Conservation (phyloP, 2,113 vertebrate genomes). For the Cheilinus undulatus region DNA sequence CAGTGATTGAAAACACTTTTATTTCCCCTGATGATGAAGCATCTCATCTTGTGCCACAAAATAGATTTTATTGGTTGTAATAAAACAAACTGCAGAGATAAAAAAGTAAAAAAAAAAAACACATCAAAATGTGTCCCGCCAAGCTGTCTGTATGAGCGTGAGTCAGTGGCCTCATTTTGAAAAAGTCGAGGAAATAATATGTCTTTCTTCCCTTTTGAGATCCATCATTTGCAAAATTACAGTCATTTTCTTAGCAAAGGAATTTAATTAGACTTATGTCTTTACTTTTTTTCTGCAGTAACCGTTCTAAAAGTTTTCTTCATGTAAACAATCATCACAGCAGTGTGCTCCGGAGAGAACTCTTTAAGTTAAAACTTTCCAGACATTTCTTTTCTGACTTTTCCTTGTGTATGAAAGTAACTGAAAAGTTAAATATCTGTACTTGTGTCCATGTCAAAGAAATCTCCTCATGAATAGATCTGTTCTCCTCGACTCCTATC, state of each 20-base stretch:
- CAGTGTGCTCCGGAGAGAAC: background rate
- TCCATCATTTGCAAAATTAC: constrained; percentile 45
- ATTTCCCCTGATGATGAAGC: constrained; percentile 47
- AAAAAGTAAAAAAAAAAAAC: constrained; percentile 34
- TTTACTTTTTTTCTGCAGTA: constrained; percentile 10
- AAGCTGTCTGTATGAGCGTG: constrained; percentile 31
- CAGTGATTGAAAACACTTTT: constrained; percentile 45
- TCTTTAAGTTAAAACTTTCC: constrained; percentile 8
- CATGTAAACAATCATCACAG: background rate
- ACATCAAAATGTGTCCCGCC: constrained; percentile 24
- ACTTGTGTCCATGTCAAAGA: too few species aligned
- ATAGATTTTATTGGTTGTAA: constrained; percentile 21
- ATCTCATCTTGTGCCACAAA: constrained; percentile 19
- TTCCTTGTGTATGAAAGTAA: too few species aligned
- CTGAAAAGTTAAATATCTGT: too few species aligned
- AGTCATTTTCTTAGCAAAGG: constrained; percentile 31
- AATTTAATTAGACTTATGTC: constrained; percentile 40
- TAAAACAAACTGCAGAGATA: constrained; percentile 29
- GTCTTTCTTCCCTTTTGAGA: constrained; percentile 30
- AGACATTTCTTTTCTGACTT: constrained; percentile 8
- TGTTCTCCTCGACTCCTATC: too few species aligned
- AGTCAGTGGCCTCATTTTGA: constrained; percentile 54
- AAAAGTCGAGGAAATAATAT: constrained; percentile 35
- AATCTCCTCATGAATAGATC: too few species aligned
- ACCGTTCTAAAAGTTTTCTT: constrained; percentile 17